Evolutionary conservation across 2,888 invertebrate genomes (phyloP).

Genomic region (Pseudanteris insignis): DNA sequence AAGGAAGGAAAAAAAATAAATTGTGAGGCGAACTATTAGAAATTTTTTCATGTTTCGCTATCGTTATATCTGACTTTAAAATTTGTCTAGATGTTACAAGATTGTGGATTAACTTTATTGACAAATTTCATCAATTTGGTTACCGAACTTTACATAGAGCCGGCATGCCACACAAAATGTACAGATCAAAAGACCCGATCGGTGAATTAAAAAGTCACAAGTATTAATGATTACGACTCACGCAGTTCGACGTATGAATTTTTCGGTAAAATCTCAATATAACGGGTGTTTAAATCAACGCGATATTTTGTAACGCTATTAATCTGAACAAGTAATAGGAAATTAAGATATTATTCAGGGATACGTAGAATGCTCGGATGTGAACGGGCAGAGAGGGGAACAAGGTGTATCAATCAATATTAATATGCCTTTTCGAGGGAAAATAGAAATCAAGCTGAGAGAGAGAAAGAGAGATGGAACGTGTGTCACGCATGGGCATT

Average conservation of each 20-base stretch:
- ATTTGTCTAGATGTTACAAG: constrained; percentile 1
- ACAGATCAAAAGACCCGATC: constrained; percentile 34
- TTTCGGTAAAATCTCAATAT: constrained; percentile 34
- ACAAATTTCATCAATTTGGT: constrained; percentile 23
- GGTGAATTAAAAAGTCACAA: constrained; percentile 29
- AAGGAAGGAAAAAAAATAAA: no score
- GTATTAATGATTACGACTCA: constrained; percentile 30
- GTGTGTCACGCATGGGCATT: constrained; percentile 9
- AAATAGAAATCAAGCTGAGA: constrained; percentile 22
- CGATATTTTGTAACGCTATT: constrained; percentile 21
- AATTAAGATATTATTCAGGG: constrained; percentile 38
- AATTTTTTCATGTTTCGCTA: not conserved
- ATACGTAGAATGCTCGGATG: constrained; percentile 10
- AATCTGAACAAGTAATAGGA: constrained; percentile 30
- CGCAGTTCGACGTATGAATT: constrained; percentile 12
- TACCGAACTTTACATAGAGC: constrained; percentile 3
- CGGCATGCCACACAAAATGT: not conserved
- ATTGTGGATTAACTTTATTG: constrained; percentile 22
- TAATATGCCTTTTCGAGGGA: constrained; percentile 24
- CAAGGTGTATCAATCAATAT: constrained; percentile 22
- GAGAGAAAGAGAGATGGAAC: constrained; percentile 7
- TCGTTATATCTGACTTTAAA: no score
- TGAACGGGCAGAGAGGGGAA: constrained; percentile 1
- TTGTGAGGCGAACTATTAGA: not conserved
- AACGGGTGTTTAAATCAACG: constrained; percentile 37